Conservation (phyloP, 2,113 vertebrate genomes). For the Oplegnathus fasciatus region DNA sequence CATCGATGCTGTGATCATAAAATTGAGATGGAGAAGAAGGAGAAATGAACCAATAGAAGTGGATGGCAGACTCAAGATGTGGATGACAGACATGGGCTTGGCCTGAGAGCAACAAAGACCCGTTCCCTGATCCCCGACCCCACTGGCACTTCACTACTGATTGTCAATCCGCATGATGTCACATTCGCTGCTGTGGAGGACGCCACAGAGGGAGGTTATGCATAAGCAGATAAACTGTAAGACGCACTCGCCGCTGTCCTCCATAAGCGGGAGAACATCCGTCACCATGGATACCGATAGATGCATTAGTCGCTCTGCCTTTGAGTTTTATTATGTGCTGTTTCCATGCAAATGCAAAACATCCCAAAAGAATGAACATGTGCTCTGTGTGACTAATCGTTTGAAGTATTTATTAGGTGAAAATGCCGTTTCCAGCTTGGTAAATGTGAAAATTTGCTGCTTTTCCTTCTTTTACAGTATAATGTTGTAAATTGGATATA, state of each 20-base stretch:
- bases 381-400: not conserved
- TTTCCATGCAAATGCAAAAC: constrained; percentile 35
- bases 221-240: constrained; percentile 24
- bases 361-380: constrained; percentile 6
- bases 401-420: not conserved
- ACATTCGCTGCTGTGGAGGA: constrained; percentile 25
- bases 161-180: constrained; percentile 29
- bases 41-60: constrained; percentile 23
- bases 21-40: not conserved
- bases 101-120: not conserved
- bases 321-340: constrained; percentile 12
- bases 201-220: not conserved
- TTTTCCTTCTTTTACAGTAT: not conserved
- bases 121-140: constrained; percentile 4
- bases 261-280: constrained; percentile 3
- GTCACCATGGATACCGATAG: constrained; percentile 44
- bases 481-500: not conserved
- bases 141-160: constrained; percentile 9
- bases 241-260: constrained; percentile 16
- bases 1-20: not conserved
- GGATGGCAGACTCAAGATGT: constrained; percentile 12
- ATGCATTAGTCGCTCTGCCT: constrained; percentile 37
- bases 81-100: not conserved
- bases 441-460: not conserved
- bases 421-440: not conserved